Evolutionary conservation across 2,888 invertebrate species (phyloP).

Genomic region (Carcina quercana): DNA sequence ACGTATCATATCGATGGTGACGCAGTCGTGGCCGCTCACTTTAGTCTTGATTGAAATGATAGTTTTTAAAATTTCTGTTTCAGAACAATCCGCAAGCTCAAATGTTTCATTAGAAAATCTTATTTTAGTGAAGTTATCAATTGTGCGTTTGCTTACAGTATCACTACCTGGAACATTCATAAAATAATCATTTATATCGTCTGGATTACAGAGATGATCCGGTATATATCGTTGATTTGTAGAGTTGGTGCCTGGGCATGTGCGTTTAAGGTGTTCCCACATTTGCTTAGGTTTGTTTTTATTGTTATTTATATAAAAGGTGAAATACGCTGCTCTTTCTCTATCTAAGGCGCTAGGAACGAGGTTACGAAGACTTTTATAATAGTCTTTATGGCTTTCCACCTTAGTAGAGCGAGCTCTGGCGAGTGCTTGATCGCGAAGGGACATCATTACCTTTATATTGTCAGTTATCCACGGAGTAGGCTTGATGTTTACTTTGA

Average conservation of each 20-base stretch:
- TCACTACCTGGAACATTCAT: conserved; percentile 1
- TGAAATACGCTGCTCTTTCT: conserved; percentile 15
- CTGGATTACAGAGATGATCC: not conserved
- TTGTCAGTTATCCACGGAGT: conserved; percentile 16
- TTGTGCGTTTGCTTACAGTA: not conserved
- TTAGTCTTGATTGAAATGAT: not conserved
- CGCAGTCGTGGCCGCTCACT: not conserved
- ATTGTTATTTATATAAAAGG: conserved; percentile 12
- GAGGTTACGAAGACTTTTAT: conserved; percentile 12
- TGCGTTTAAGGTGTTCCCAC: conserved; percentile 6
- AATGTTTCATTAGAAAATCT: not conserved
- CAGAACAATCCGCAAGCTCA: not conserved
- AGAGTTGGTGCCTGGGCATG: not conserved
- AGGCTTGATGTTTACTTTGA: conserved; percentile 5
- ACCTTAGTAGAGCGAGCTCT: conserved; percentile 5
- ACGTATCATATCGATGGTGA: not conserved
- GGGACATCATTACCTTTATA: conserved; percentile 14
- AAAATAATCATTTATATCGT: conserved; percentile 1
- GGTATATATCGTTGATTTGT: too few relatives aligned
- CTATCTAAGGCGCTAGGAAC: conserved; percentile 9
- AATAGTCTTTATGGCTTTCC: conserved; percentile 8
- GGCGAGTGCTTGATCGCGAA: conserved; percentile 11
- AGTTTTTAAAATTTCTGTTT: not conserved
- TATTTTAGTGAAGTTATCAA: not conserved
- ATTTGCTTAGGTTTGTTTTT: conserved; percentile 6